Evolutionary conservation across 2,113 vertebrate genomes (phyloP).

Genomic region (Nyctereutes procyonoides): DNA sequence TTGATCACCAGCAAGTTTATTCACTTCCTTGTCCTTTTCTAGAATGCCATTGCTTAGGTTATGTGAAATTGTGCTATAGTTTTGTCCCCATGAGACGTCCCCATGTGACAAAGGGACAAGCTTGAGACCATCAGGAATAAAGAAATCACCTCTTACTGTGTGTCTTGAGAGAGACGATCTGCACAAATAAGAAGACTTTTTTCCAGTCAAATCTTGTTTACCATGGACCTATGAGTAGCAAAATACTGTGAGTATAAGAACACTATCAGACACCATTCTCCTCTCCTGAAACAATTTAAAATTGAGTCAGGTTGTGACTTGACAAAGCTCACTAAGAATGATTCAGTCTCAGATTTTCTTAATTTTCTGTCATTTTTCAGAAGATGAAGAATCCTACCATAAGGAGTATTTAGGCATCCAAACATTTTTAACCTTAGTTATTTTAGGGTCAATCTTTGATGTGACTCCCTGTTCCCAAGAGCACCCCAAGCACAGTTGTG

Average conservation of each 20-base stretch:
- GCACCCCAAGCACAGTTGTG: rapidly evolving
- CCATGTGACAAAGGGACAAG: background rate
- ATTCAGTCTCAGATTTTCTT: background rate
- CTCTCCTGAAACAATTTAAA: background rate
- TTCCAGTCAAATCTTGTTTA: background rate
- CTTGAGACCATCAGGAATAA: background rate
- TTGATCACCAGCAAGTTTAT: background rate
- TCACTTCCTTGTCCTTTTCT: background rate
- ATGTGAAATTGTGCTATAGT: background rate
- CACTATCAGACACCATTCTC: too few relatives aligned
- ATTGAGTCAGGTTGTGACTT: too few relatives aligned
- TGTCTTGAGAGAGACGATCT: background rate
- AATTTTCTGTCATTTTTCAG: background rate
- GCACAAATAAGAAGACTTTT: background rate
- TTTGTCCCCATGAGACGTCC: background rate
- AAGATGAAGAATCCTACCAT: background rate
- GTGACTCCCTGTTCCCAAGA: rapidly evolving
- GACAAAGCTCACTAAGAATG: background rate
- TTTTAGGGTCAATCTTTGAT: background rate
- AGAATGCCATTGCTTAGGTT: background rate
- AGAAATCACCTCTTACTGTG: background rate
- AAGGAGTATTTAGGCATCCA: background rate
- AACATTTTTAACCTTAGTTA: background rate
- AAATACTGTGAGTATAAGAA: background rate
- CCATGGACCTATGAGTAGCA: too few relatives aligned